Evolutionary conservation across 2,113 vertebrate species (phyloP).

Genomic region (Sminthopsis crassicaudata): DNA sequence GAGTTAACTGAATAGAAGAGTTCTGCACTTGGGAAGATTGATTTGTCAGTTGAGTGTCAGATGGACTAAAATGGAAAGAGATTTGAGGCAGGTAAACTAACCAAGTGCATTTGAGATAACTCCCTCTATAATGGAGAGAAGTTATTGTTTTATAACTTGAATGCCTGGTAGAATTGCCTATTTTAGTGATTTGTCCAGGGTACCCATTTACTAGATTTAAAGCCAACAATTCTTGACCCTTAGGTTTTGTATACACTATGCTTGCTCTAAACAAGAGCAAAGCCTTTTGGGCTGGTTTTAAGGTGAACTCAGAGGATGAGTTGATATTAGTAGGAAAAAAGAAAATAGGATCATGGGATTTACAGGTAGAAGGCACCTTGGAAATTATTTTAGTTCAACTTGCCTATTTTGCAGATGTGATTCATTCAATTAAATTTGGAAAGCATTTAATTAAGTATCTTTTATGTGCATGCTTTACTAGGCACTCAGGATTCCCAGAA

Average conservation of each 20-base stretch:
- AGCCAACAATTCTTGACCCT: neutral
- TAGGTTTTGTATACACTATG: neutral
- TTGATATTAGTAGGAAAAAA: neutral
- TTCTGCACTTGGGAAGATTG: neutral
- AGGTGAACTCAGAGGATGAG: neutral
- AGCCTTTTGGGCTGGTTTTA: neutral
- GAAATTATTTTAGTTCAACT: neutral
- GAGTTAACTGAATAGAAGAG: neutral
- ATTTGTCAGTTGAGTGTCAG: neutral
- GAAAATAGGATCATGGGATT: neutral
- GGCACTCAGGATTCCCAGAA: neutral
- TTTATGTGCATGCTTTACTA: neutral
- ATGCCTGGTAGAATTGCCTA: neutral
- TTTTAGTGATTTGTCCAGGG: neutral
- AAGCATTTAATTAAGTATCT: neutral
- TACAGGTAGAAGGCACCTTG: neutral
- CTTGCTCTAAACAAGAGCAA: neutral
- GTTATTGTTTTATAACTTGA: neutral
- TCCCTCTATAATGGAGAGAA: neutral
- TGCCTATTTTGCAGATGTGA: neutral
- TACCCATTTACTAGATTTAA: neutral
- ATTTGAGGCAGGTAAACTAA: neutral
- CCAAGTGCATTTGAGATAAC: neutral
- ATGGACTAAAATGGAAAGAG: neutral
- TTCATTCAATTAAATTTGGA: neutral